A percentile compares a stretch with the other conserved stretches of the same genome.
These are phyloP conservation scores for Drosophila borborema DNA, from an alignment of 2,888 invertebrate species.

Conservation along the genomic window DNA sequence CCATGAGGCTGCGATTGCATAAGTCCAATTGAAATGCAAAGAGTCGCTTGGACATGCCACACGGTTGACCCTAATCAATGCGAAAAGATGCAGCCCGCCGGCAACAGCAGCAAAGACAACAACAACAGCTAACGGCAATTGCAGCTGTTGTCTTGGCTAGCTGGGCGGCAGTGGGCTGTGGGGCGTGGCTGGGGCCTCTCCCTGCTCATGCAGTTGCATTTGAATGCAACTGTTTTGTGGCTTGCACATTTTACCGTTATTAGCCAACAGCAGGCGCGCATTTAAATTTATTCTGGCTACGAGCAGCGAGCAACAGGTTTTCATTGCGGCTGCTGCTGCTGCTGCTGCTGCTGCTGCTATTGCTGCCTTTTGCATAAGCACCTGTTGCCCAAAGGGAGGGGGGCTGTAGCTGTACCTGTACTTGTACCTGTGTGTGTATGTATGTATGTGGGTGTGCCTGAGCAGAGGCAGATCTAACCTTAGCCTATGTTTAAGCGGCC, in stretches of 20 bases:
- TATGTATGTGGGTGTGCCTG: background rate
- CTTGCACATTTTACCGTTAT: conserved; percentile 69
- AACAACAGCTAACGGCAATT: conserved; percentile 22
- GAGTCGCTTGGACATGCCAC: conserved; percentile 50
- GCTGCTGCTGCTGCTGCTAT: conserved; percentile 7
- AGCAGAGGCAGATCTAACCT: conserved; percentile 19
- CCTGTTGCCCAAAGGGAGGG: conserved; percentile 8
- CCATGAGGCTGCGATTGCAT: conserved; percentile 57
- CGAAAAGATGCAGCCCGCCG: conserved; percentile 56
- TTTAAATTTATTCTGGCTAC: conserved; percentile 73
- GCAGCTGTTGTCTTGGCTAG: conserved; percentile 12
- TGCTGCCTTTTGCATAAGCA: conserved; percentile 51
- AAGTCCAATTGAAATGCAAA: conserved; percentile 65
- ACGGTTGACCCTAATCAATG: conserved; percentile 65
- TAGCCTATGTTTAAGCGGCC: conserved; percentile 4
- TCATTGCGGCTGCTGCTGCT: conserved; percentile 12
- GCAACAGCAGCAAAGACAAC: conserved; percentile 24
- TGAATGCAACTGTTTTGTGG: conserved; percentile 25
- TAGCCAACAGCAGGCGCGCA: conserved; percentile 70
- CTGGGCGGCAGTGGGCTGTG: background rate
- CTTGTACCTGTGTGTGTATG: background rate
- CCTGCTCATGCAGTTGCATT: conserved; percentile 28
- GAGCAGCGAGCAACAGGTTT: conserved; percentile 61
- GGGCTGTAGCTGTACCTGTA: background rate
- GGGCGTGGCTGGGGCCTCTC: conserved; percentile 33